A percentile compares a stretch with the other conserved stretches of the same genome.
phyloP scores from a whole-genome alignment of 2,888 invertebrate genomes.

The Megamerina dolium region DNA sequence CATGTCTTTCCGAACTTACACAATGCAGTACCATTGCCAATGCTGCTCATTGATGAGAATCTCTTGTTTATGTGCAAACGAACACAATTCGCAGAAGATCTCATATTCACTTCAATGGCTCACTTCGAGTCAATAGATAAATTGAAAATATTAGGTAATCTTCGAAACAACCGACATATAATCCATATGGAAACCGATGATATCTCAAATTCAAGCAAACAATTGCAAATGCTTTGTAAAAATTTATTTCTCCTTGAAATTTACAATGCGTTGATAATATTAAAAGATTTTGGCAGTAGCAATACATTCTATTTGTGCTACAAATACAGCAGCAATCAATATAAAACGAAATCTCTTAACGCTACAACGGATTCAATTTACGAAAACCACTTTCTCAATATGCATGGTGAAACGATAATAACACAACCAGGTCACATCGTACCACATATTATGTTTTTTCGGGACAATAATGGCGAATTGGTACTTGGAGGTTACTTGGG shows the following conservation, averaged over 20 bases:
- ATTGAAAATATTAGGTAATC: too few relatives aligned
- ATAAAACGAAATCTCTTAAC: not conserved
- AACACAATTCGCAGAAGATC: too few relatives aligned
- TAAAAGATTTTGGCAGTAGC: slow-evolving; percentile 1
- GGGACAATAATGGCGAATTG: slow-evolving; percentile 10
- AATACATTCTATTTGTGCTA: slow-evolving; percentile 5
- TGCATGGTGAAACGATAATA: slow-evolving; percentile 14
- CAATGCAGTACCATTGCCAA: too few relatives aligned
- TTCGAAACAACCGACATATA: too few relatives aligned
- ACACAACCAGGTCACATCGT: slow-evolving; percentile 26
- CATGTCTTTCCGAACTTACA: too few relatives aligned
- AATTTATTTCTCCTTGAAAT: slow-evolving; percentile 1
- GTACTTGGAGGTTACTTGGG: slow-evolving; percentile 26
- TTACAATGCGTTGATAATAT: slow-evolving; percentile 6
- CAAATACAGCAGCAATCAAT: slow-evolving; percentile 1
- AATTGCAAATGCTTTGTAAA: not conserved
- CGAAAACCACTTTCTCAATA: slow-evolving; percentile 7
- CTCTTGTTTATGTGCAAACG: too few relatives aligned
- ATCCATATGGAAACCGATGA: too few relatives aligned
- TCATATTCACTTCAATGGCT: too few relatives aligned
- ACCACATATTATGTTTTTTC: slow-evolving; percentile 28
- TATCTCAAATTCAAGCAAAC: too few relatives aligned
- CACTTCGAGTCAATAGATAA: too few relatives aligned
- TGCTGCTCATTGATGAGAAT: too few relatives aligned
- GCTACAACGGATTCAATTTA: not conserved